A percentile compares a stretch with the other conserved stretches of the same genome.
phyloP scores from a whole-genome alignment of 2,113 vertebrate species.

The Chaetodon trifascialis region DNA sequence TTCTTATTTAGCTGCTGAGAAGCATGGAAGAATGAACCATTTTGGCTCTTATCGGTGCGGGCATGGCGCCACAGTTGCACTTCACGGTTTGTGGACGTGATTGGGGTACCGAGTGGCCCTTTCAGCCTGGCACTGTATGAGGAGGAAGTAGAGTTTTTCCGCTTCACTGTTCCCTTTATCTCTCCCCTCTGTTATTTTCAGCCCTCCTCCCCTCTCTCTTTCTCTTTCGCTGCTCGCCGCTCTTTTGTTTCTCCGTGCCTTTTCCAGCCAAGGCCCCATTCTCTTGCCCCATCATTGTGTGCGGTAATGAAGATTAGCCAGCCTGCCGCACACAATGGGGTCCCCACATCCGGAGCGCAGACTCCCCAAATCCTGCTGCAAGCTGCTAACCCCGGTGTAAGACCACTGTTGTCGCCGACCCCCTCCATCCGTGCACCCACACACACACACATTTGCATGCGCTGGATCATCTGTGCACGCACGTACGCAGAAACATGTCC shows the following conservation, averaged over 20 bases:
- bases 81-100: constrained; percentile 62
- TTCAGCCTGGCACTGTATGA: constrained; percentile 46
- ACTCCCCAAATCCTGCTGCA: constrained; percentile 77
- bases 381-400: constrained; percentile 75
- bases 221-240: constrained; percentile 54
- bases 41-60: constrained; percentile 61
- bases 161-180: constrained; percentile 78
- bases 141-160: constrained; percentile 73
- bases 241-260: constrained; percentile 77
- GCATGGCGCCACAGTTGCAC: constrained; percentile 58
- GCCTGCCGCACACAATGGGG: constrained; percentile 79
- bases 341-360: constrained; percentile 71
- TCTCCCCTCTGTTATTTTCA: constrained; percentile 61
- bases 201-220: constrained; percentile 33
- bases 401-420: constrained; percentile 66
- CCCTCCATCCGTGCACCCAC: constrained; percentile 17
- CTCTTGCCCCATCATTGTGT: constrained; percentile 77
- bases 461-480: constrained; percentile 2
- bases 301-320: constrained; percentile 83
- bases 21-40: constrained; percentile 35
- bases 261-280: constrained; percentile 76
- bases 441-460: constrained; percentile 24
- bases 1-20: constrained; percentile 26
- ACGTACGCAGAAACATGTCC: constrained; percentile 33
- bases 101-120: constrained; percentile 41